phyloP scores from a whole-genome alignment of 1,140 invertebrate genomes.

The Aphelinus atriplicis region DNA sequence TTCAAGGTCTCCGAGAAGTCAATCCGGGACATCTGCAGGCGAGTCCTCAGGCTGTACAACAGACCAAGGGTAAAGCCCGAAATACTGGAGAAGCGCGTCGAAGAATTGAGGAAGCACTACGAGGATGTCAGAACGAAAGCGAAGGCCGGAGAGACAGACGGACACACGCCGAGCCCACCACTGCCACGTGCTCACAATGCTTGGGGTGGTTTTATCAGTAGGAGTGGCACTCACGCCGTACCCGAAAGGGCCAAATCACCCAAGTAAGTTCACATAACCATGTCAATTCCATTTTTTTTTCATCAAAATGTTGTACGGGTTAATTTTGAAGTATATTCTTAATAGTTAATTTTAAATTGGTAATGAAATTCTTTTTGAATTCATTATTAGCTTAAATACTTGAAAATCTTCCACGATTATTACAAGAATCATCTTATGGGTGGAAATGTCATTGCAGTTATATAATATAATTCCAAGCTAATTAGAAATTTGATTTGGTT shows the following conservation, averaged over 20 bases:
- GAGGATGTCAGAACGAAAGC: constrained; percentile 79
- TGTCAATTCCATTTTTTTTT: background rate
- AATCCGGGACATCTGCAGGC: constrained; percentile 85
- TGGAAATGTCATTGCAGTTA: no score
- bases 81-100: constrained; percentile 78
- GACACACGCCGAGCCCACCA: constrained; percentile 69
- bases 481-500: constrained; percentile 5
- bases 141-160: constrained; percentile 65
- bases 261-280: constrained; percentile 47
- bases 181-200: constrained; percentile 67
- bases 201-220: constrained; percentile 73
- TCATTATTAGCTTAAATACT: background rate
- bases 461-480: background rate
- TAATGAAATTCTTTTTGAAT: background rate
- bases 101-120: constrained; percentile 78
- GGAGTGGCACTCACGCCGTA: constrained; percentile 58
- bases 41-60: constrained; percentile 86
- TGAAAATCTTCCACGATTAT: no score
- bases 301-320: background rate
- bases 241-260: constrained; percentile 63
- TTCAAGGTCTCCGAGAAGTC: constrained; percentile 86
- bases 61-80: constrained; percentile 80
- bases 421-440: no score
- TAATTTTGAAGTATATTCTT: background rate
- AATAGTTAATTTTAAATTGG: background rate